These are phyloP conservation scores for Anarhynchus alexandrinus DNA, from an alignment of 2,113 vertebrate species.

Conservation along the genomic window DNA sequence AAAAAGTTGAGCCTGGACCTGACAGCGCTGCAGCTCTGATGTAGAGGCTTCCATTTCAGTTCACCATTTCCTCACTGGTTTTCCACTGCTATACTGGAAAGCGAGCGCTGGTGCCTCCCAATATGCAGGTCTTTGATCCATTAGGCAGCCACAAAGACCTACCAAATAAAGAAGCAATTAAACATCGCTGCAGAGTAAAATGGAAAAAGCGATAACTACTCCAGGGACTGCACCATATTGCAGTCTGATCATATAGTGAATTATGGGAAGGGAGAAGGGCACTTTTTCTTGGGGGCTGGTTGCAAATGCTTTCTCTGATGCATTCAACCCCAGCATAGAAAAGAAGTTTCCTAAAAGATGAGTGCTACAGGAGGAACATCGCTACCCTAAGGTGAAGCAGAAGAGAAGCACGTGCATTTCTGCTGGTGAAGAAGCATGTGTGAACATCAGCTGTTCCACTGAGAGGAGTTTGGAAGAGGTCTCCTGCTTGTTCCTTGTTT, in stretches of 20 bases:
- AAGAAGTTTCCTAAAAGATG: not conserved
- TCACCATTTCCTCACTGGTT: not conserved
- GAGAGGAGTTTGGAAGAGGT: not conserved
- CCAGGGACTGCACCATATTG: not conserved
- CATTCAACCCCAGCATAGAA: not conserved
- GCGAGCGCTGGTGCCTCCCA: not conserved
- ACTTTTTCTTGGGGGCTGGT: not conserved
- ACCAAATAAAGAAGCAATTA: not conserved
- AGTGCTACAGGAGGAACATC: not conserved
- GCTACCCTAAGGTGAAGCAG: not conserved
- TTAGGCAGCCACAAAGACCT: not conserved
- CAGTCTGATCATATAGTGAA: fast-evolving
- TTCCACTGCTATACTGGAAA: not conserved
- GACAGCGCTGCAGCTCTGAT: not conserved
- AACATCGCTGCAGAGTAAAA: not conserved
- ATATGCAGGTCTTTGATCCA: not conserved
- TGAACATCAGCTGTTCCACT: not conserved
- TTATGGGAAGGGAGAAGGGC: not conserved
- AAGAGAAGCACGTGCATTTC: fast-evolving
- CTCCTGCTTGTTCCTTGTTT: not conserved
- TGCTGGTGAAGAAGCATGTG: not conserved
- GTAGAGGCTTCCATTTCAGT: not conserved
- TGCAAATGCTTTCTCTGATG: not conserved
- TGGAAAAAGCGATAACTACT: not conserved
- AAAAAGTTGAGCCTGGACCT: no score